phyloP scores from a whole-genome alignment of 2,113 vertebrate species.

The Cathartes aura region DNA sequence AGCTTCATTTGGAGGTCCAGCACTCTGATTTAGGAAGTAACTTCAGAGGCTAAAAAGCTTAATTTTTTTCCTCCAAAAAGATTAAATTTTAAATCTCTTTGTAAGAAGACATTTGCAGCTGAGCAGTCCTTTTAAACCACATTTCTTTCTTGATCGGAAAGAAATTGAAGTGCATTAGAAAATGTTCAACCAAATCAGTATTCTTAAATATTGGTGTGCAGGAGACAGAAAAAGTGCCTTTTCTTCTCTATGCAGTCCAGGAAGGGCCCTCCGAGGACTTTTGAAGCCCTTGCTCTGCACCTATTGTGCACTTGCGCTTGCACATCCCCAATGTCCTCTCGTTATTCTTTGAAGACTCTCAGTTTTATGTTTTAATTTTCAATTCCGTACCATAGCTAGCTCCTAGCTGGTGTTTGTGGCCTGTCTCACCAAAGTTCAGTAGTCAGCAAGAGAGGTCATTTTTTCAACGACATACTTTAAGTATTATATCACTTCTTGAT shows the following conservation, averaged over 20 bases:
- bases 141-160: not conserved
- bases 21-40: not conserved
- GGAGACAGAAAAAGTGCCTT: not conserved
- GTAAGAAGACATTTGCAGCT: constrained; percentile 10
- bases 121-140: not conserved
- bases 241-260: not conserved
- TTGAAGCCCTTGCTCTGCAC: not conserved
- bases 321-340: not conserved
- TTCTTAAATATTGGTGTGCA: not conserved
- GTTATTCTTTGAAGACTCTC: not conserved
- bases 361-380: not conserved
- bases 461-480: not conserved
- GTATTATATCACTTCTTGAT: not conserved
- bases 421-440: not conserved
- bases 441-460: not conserved
- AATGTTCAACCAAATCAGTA: not conserved
- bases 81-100: constrained; percentile 29
- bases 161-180: constrained; percentile 2
- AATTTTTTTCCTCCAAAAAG: not conserved
- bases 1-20: not conserved
- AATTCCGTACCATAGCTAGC: not conserved
- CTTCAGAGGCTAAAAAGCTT: constrained; percentile 1
- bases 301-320: not conserved
- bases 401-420: not conserved
- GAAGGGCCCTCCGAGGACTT: not conserved